Conservation (phyloP, 2,113 vertebrate genomes). For the Carassius auratus region DNA sequence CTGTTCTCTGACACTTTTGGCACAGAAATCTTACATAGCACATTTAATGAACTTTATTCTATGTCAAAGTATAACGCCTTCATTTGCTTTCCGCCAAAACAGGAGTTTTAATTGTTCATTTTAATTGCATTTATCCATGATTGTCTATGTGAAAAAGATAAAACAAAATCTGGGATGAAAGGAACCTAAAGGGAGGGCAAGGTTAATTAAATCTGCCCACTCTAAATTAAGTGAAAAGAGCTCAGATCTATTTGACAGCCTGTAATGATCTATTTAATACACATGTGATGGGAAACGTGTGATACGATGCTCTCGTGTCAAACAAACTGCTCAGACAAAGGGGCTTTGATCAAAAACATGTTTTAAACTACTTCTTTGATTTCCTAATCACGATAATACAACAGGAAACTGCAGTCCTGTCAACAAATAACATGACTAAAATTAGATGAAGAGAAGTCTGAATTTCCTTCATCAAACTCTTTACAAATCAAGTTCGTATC, state of each 20-base stretch:
- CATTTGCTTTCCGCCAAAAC: not conserved
- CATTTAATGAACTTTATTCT: not conserved
- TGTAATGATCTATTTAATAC: slow-evolving; percentile 13
- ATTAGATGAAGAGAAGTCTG: slow-evolving; percentile 3
- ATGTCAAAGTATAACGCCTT: not conserved
- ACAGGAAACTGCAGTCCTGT: not conserved
- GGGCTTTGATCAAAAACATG: not conserved
- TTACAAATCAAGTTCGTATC: not conserved
- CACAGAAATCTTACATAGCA: not conserved
- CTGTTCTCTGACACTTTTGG: not conserved
- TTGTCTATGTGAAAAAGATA: slow-evolving; percentile 1
- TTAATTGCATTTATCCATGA: not conserved
- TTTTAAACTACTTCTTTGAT: not conserved
- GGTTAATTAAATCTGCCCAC: slow-evolving; percentile 7
- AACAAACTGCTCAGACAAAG: slow-evolving; percentile 2
- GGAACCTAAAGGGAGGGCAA: slow-evolving; percentile 1
- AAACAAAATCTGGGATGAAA: slow-evolving; percentile 16
- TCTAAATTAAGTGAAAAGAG: slow-evolving; percentile 7
- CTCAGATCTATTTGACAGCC: slow-evolving; percentile 14
- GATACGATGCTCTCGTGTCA: not conserved
- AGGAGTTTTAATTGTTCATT: not conserved
- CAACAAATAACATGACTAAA: slow-evolving; percentile 2
- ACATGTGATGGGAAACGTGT: not conserved
- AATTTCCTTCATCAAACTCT: slow-evolving; percentile 5
- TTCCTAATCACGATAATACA: not conserved